Percentiles rank a stretch among this genome's conserved stretches.
Evolutionary conservation across 2,888 invertebrate genomes (phyloP).

Genomic region (Toxonevra muliebris): DNA sequence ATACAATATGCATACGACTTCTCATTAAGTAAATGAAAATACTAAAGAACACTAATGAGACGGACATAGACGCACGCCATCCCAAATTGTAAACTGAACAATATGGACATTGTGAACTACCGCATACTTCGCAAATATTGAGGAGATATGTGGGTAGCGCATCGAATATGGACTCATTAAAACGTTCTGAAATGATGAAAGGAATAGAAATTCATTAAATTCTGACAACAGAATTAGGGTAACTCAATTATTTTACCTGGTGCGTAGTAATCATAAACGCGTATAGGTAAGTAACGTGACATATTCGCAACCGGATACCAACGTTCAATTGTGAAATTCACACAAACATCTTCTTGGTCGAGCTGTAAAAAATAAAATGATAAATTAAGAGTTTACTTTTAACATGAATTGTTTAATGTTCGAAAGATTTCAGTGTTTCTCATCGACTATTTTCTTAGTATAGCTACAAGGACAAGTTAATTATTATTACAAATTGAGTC

Average conservation of each 20-base stretch:
- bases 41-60: slow-evolving; percentile 56
- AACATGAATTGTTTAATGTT: background rate
- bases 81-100: slow-evolving; percentile 82
- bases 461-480: too few relatives aligned
- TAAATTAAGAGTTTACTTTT: slow-evolving; percentile 9
- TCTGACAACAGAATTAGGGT: background rate
- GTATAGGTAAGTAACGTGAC: slow-evolving; percentile 88
- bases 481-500: too few relatives aligned
- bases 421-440: background rate
- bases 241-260: slow-evolving; percentile 73
- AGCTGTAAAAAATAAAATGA: slow-evolving; percentile 68
- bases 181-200: slow-evolving; percentile 74
- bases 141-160: slow-evolving; percentile 84
- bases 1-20: slow-evolving; percentile 53
- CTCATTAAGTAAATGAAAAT: slow-evolving; percentile 58
- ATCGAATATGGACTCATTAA: slow-evolving; percentile 91
- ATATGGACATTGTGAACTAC: slow-evolving; percentile 93
- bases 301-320: slow-evolving; percentile 98
- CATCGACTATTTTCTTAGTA: background rate
- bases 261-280: slow-evolving; percentile 95
- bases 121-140: slow-evolving; percentile 94
- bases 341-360: slow-evolving; percentile 84
- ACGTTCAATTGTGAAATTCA: slow-evolving; percentile 91
- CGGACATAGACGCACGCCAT: slow-evolving; percentile 58
- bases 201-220: slow-evolving; percentile 8